Conservation (phyloP, 23 tunicate genomes). For the Aplidium turbinatum region DNA sequence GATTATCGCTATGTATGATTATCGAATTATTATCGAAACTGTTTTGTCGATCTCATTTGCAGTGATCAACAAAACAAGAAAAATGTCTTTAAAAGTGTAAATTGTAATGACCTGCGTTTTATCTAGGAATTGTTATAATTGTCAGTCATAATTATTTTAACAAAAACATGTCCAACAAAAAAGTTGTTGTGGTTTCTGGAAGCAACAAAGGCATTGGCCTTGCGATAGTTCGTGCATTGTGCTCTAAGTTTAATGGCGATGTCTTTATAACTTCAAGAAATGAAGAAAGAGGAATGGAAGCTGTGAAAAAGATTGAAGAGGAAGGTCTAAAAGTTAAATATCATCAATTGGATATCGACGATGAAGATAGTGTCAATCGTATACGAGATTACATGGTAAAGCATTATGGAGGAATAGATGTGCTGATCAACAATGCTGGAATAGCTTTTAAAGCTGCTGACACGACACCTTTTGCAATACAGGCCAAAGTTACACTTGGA, state of each 20-base stretch:
- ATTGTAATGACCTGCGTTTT: no score
- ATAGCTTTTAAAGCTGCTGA: slow-evolving; percentile 65
- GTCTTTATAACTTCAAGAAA: slow-evolving; percentile 82
- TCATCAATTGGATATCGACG: slow-evolving; percentile 78
- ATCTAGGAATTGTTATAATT: no score
- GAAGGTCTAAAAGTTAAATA: slow-evolving; percentile 67
- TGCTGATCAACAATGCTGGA: slow-evolving; percentile 86
- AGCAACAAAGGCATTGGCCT: slow-evolving; percentile 72
- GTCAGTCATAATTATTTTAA: no score
- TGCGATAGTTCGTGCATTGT: slow-evolving; percentile 69
- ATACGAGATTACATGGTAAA: slow-evolving; percentile 28
- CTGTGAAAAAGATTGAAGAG: slow-evolving; percentile 40
- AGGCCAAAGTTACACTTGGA: slow-evolving; percentile 61
- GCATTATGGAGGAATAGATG: slow-evolving; percentile 81
- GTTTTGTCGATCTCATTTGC: no score
- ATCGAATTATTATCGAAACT: no score
- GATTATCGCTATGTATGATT: no score
- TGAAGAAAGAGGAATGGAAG: slow-evolving; percentile 55
- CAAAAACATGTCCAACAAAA: no score
- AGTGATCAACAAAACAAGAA: no score
- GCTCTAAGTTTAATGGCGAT: slow-evolving; percentile 53
- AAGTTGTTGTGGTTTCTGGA: slow-evolving; percentile 78
- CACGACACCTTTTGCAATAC: slow-evolving; percentile 59
- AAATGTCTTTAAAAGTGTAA: no score
- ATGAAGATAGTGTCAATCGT: slow-evolving; percentile 29